Percentiles rank a stretch among this genome's conserved stretches.
These are phyloP conservation scores for Oriolus oriolus DNA, from an alignment of 2,113 vertebrate genomes.

Conservation along the genomic window DNA sequence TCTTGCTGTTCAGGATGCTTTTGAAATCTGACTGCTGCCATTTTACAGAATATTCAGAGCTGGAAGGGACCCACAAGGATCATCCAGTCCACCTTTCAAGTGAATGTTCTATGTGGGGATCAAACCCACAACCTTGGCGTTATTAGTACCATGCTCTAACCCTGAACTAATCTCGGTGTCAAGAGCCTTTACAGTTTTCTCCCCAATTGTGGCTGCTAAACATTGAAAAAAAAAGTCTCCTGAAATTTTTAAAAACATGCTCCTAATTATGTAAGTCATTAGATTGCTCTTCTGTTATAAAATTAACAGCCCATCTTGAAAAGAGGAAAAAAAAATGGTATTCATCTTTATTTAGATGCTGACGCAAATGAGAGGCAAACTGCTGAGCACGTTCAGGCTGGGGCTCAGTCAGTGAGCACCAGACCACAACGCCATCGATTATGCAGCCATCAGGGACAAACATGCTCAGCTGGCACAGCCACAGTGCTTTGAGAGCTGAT, in stretches of 20 bases:
- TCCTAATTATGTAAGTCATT: conserved; percentile 20
- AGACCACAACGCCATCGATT: not conserved
- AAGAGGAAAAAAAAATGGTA: not conserved
- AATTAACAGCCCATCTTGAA: conserved; percentile 33
- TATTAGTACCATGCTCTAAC: not conserved
- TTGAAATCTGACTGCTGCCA: not conserved
- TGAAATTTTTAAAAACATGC: not conserved
- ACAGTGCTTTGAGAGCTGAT: not conserved
- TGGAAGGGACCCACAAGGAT: not conserved
- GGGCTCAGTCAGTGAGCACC: not conserved
- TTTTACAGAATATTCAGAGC: not conserved
- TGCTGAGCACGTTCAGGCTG: not conserved
- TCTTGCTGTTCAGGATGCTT: not conserved
- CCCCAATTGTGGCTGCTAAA: not conserved
- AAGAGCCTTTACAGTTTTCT: not conserved
- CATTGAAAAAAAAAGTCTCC: not conserved
- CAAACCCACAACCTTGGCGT: not conserved
- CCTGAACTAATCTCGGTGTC: not conserved
- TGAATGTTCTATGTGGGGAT: not conserved
- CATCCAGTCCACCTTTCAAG: not conserved
- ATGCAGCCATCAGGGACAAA: not conserved
- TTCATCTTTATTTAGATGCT: conserved; percentile 21
- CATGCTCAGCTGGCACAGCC: not conserved
- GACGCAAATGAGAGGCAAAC: conserved; percentile 26
- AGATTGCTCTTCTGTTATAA: not conserved